Conservation (phyloP, 2,113 vertebrate species). For the Protobothrops flavoviridis region DNA sequence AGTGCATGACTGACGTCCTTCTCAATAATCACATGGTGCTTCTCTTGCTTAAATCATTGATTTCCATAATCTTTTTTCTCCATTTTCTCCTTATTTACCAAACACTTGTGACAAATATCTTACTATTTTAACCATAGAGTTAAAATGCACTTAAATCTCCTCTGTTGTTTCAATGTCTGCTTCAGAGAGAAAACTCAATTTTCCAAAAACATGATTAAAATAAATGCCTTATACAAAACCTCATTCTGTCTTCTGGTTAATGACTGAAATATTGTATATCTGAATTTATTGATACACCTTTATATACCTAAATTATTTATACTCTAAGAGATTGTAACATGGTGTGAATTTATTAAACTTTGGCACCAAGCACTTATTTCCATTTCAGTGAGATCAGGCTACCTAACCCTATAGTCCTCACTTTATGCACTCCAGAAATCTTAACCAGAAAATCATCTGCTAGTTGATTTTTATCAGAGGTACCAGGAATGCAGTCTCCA, state of each 20-base stretch:
- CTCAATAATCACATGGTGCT: constrained; percentile 42
- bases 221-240: constrained; percentile 53
- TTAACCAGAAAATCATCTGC: neutral
- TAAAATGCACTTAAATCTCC: constrained; percentile 45
- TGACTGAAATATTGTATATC: neutral
- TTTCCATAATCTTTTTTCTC: constrained; percentile 21
- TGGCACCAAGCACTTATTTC: neutral
- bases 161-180: constrained; percentile 54
- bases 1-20: constrained; percentile 20
- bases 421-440: neutral
- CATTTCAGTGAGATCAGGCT: neutral
- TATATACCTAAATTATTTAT: neutral
- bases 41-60: constrained; percentile 37
- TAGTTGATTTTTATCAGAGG: neutral
- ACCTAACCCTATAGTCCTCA: neutral
- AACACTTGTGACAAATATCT: constrained; percentile 26
- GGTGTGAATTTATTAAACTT: neutral
- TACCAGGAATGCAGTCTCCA: neutral
- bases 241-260: constrained; percentile 30
- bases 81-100: constrained; percentile 40
- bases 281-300: neutral
- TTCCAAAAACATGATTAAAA: constrained; percentile 54
- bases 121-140: constrained; percentile 43
- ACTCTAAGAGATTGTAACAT: neutral
- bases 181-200: constrained; percentile 45